Evolutionary conservation across 2,888 invertebrate genomes (phyloP).

Genomic region (Parthenolecanium corni): DNA sequence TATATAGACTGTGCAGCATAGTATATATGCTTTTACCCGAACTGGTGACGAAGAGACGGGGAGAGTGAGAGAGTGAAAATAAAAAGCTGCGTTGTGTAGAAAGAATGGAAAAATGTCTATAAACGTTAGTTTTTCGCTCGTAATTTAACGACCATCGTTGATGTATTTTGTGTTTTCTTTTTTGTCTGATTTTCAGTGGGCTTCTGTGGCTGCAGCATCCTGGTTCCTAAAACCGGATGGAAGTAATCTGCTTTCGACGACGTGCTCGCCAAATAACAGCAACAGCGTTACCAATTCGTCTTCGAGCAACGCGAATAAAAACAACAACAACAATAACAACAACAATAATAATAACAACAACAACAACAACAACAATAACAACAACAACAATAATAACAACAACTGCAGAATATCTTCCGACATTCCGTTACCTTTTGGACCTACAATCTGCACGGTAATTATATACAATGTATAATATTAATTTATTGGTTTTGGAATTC

Average conservation of each 20-base stretch:
- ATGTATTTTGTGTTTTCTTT: not conserved
- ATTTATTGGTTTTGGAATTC: not conserved
- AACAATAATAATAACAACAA: no score
- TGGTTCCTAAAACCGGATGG: conserved; percentile 42
- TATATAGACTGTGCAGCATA: no score
- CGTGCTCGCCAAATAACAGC: conserved; percentile 12
- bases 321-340: no score
- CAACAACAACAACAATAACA: not conserved
- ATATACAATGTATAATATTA: not conserved
- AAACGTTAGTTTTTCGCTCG: no score
- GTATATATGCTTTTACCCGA: no score
- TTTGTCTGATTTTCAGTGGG: conserved; percentile 39
- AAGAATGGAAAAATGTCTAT: no score
- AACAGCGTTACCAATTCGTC: conserved; percentile 18
- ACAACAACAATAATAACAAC: not conserved
- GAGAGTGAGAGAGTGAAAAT: no score
- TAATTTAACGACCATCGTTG: conserved; percentile 18
- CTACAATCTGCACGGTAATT: conserved; percentile 26
- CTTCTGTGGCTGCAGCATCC: conserved; percentile 42
- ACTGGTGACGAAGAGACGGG: no score
- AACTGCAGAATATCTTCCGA: conserved; percentile 23
- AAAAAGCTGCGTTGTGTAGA: no score
- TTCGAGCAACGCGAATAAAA: not conserved
- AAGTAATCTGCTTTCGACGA: conserved; percentile 19
- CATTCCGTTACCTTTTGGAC: conserved; percentile 16